Evolutionary conservation across 2,113 vertebrate species (phyloP), one percentile per base, ranked within the genome.

Genomic region (Antechinus flavipes): DNA sequence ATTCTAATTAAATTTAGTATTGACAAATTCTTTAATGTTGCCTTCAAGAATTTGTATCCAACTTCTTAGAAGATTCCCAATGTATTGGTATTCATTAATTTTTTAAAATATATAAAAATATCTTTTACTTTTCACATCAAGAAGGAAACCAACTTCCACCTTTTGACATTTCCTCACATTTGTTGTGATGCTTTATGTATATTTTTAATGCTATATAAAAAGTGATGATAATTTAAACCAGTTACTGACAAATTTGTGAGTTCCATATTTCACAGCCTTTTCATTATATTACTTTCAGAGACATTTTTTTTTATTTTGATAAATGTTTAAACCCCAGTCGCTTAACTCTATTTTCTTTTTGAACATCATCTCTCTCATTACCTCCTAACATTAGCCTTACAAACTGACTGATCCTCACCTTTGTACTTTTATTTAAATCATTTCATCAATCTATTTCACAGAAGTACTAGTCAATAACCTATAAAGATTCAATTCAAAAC

Each of bases 1-100:
- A 91, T 96, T 92, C 91, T 76, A 2, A 58, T 93, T 52, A 94
- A n/a, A 93, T 94, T n/a, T 93, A 52, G 53, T 55, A 68, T 54
- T 94, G 1, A 91, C 55, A 47, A 19, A 97, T 26, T 46, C 47
- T 92, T 93, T 92, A 58, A 91, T 89, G 7, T 47, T 89, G 26
- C 26, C 24, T 52, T 2, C 50, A 89, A 54, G 14, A 91, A 42
- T 91, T 94, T 93, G 30, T 42, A 93, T 93, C 54, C 91, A 91
- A 22, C 49, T 91, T 52, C 50, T 52, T 84, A 92, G 76, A 90
- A 61, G 89, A 90, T 22, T 8, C 5, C 52, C 30, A 46, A 35
- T 47, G 10, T 53, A 42, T n/a, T 58, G 50, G 9, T 76, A 27
- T 89, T 25, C 42, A 42, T 47, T 61, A 50, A 53, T 90, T 89